phyloP scores from a whole-genome alignment of 1,140 invertebrate genomes.

The Papilio helenus region DNA sequence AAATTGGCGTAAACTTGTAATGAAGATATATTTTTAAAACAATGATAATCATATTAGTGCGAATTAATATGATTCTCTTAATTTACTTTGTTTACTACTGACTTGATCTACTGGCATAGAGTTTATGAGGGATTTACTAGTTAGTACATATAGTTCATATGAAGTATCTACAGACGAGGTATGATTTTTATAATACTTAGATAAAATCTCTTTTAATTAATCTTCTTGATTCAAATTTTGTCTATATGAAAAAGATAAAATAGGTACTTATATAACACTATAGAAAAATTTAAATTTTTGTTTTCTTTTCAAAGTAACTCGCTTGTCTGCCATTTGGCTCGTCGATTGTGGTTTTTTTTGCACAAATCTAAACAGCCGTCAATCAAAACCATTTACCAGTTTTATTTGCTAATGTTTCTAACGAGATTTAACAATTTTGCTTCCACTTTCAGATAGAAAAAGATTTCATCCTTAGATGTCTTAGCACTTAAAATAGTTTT shows the following conservation, averaged over 20 bases:
- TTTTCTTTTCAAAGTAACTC: not conserved
- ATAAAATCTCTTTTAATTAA: too few species aligned
- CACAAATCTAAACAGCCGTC: not conserved
- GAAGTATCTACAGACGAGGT: too few species aligned
- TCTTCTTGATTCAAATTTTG: not conserved
- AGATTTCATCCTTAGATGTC: too few species aligned
- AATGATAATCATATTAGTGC: not conserved
- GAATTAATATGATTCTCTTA: too few species aligned
- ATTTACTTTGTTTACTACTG: too few species aligned
- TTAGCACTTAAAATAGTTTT: too few species aligned
- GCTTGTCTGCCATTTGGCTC: not conserved
- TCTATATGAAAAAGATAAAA: not conserved
- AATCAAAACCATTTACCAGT: not conserved
- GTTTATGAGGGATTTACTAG: too few species aligned
- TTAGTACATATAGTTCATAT: too few species aligned
- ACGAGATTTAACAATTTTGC: not conserved
- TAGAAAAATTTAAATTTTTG: not conserved
- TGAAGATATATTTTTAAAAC: not conserved
- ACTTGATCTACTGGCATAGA: too few species aligned
- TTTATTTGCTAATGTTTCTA: not conserved
- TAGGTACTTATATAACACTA: not conserved
- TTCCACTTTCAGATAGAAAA: too few species aligned
- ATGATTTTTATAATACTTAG: too few species aligned
- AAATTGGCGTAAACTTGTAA: not conserved
- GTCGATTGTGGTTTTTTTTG: not conserved